A percentile compares a stretch with the other conserved stretches of the same genome.
Conservation (phyloP, 1,140 invertebrate species). For the Globodera ellingtonae region DNA sequence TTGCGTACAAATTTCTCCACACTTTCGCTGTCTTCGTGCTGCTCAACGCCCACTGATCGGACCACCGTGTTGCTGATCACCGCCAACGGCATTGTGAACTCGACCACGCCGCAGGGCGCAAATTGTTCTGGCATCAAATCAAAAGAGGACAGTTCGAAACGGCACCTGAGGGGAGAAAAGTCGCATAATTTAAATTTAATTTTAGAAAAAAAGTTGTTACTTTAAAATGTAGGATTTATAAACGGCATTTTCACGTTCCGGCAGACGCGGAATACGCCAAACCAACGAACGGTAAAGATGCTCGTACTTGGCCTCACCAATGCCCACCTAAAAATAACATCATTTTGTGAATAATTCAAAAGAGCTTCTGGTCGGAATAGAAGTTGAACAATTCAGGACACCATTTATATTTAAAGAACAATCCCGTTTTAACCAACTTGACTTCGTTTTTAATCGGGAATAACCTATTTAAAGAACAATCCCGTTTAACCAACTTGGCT, state of each 20-base stretch:
- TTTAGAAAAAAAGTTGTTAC: conserved; percentile 19
- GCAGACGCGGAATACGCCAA: conserved; percentile 82
- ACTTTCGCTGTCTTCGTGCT: conserved; percentile 79
- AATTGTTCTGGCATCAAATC: conserved; percentile 93
- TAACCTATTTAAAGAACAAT: no score
- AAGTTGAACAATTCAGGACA: no score
- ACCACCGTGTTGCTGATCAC: conserved; percentile 95
- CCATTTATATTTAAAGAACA: no score
- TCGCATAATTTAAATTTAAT: not conserved
- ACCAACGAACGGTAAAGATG: conserved; percentile 95
- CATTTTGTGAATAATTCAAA: conserved; percentile 13
- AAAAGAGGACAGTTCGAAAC: conserved; percentile 89
- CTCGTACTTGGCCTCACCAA: conserved; percentile 96
- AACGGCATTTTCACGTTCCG: conserved; percentile 62
- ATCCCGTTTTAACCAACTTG: no score
- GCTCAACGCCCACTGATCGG: conserved; percentile 85
- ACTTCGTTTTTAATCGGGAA: no score
- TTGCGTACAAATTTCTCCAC: conserved; percentile 98
- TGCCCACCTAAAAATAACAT: conserved; percentile 21
- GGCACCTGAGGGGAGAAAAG: conserved; percentile 70
- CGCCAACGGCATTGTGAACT: conserved; percentile 98
- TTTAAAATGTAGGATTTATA: conserved; percentile 64
- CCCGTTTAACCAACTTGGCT: no score
- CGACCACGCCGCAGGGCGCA: conserved; percentile 83
- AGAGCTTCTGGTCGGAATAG: no score